These are phyloP conservation scores for Bombycilla garrulus DNA, from an alignment of 2,113 vertebrate species.

Conservation along the genomic window DNA sequence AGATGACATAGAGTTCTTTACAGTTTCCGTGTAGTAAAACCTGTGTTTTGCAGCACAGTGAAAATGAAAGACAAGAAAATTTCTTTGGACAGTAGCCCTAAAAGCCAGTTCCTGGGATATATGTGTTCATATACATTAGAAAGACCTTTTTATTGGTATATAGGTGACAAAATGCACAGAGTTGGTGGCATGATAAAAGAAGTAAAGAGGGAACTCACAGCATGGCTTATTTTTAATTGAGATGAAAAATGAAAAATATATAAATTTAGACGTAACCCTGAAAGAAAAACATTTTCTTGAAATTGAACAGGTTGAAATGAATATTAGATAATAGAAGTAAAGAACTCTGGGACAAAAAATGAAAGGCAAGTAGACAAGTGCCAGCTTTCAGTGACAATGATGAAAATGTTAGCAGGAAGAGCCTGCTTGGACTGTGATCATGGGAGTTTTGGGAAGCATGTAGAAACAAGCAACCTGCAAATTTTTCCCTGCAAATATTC, in stretches of 20 bases:
- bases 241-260: constrained; percentile 64
- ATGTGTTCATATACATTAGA: neutral
- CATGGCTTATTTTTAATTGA: constrained; percentile 77
- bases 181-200: constrained; percentile 58
- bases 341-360: neutral
- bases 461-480: neutral
- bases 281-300: constrained; percentile 24
- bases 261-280: neutral
- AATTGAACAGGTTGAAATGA: neutral
- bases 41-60: neutral
- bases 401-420: neutral
- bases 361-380: neutral
- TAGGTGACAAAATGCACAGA: constrained; percentile 22
- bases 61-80: constrained; percentile 20
- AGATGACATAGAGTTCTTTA: neutral
- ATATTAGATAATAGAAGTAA: neutral
- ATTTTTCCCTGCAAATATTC: neutral
- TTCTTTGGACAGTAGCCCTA: constrained; percentile 2
- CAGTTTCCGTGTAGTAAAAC: constrained; percentile 33
- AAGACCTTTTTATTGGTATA: constrained; percentile 25
- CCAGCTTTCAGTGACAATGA: neutral
- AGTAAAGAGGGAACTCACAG: constrained; percentile 50
- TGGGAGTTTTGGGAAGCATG: neutral
- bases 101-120: neutral
- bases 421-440: neutral